Evolutionary conservation across 2,797 vertebrate genomes (phyloP).

Genomic region (Prunella strophiata): DNA sequence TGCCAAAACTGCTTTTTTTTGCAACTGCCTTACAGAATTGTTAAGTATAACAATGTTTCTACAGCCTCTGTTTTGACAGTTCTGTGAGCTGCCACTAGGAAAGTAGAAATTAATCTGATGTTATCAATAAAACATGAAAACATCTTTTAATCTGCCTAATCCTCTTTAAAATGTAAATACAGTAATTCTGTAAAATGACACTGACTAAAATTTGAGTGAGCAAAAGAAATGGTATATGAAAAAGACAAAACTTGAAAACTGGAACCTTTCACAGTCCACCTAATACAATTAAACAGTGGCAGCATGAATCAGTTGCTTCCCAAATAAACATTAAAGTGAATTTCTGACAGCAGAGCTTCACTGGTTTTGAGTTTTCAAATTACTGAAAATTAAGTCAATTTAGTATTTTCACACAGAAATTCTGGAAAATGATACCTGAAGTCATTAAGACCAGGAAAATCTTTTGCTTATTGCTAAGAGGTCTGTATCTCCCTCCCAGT

Average conservation of each 20-base stretch:
- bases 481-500: not conserved
- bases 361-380: not conserved
- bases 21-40: conserved; percentile 20
- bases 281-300: conserved; percentile 27
- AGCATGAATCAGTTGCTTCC: conserved; percentile 3
- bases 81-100: not conserved
- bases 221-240: conserved; percentile 38
- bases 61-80: conserved; percentile 26
- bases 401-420: not conserved
- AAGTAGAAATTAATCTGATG: conserved; percentile 52
- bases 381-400: not conserved
- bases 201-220: conserved; percentile 38
- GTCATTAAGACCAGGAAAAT: not conserved
- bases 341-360: not conserved
- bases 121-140: conserved; percentile 51
- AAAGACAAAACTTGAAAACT: conserved; percentile 38
- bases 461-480: not conserved
- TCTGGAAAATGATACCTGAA: not conserved
- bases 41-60: conserved; percentile 14
- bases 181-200: conserved; percentile 50
- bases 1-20: conserved; percentile 41
- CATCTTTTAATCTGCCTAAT: conserved; percentile 55
- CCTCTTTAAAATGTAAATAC: conserved; percentile 35
- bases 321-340: not conserved
- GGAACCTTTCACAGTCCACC: conserved; percentile 38